These are phyloP conservation scores for Doryteuthis pealeii DNA, from an alignment of 1,140 invertebrate genomes.

Conservation along the genomic window DNA sequence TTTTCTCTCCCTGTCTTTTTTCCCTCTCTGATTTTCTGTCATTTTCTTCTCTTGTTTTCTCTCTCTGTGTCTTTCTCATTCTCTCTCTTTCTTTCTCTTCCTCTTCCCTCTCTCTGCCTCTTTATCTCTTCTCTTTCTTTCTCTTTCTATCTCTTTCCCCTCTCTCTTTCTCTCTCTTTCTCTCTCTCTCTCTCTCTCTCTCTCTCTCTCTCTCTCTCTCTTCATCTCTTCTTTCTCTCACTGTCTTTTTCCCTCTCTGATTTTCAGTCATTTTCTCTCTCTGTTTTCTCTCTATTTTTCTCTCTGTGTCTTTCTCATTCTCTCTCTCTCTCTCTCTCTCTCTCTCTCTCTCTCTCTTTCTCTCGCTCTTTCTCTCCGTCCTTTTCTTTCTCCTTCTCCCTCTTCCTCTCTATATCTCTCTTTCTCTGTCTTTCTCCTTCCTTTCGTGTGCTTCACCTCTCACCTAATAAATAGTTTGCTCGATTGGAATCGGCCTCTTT, in stretches of 20 bases:
- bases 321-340: not conserved
- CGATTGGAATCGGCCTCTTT: not conserved
- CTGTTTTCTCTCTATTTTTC: not conserved
- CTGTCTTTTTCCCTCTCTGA: too few species aligned
- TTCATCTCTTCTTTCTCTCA: too few species aligned
- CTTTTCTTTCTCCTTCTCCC: too few species aligned
- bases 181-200: too few species aligned
- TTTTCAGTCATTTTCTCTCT: not conserved
- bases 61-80: not conserved
- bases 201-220: too few species aligned
- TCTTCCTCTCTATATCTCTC: not conserved
- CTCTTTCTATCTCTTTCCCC: not conserved
- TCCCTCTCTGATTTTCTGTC: not conserved
- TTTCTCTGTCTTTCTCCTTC: not conserved
- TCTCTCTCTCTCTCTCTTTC: not conserved
- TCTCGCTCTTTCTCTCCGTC: not conserved
- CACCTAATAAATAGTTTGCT: not conserved
- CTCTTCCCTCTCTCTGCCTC: not conserved
- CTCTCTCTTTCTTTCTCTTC: too few species aligned
- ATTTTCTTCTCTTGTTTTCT: not conserved
- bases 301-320: not conserved
- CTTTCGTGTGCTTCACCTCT: not conserved
- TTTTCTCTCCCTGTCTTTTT: not conserved
- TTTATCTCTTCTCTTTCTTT: too few species aligned
- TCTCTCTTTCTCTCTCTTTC: too few species aligned